Evolutionary conservation across 1,140 invertebrate species (phyloP).

Genomic region (Campodea augens): DNA sequence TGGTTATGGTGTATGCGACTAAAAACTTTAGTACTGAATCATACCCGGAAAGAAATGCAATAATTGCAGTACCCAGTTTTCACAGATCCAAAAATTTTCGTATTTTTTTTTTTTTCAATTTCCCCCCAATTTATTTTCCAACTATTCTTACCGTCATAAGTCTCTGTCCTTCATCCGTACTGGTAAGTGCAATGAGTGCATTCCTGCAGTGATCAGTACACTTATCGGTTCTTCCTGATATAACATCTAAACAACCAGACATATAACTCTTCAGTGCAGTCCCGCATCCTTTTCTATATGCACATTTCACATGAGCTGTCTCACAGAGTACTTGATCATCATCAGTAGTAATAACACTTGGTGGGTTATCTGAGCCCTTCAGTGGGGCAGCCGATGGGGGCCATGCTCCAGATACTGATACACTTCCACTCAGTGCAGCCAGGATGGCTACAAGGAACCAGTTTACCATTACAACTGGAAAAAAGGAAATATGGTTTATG

Average conservation of each 20-base stretch:
- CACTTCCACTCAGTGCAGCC: neutral
- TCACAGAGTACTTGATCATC: constrained; percentile 45
- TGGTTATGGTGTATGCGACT: too few species aligned
- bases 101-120: too few species aligned
- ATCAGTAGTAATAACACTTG: too few species aligned
- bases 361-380: too few species aligned
- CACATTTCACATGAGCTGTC: constrained; percentile 44
- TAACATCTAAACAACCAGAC: constrained; percentile 42
- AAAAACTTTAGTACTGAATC: too few species aligned
- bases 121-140: too few species aligned
- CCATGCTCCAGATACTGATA: neutral
- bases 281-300: constrained; percentile 49
- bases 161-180: constrained; percentile 52
- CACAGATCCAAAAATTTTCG: too few species aligned
- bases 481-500: neutral
- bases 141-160: constrained; percentile 41
- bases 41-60: too few species aligned
- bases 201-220: constrained; percentile 51
- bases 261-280: constrained; percentile 51
- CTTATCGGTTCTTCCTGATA: constrained; percentile 26
- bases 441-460: neutral
- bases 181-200: constrained; percentile 52
- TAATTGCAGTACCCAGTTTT: too few species aligned
- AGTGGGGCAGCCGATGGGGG: too few species aligned
- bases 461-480: neutral